These are phyloP conservation scores for Prionace glauca DNA, from an alignment of 2,797 vertebrate species.

Conservation along the genomic window DNA sequence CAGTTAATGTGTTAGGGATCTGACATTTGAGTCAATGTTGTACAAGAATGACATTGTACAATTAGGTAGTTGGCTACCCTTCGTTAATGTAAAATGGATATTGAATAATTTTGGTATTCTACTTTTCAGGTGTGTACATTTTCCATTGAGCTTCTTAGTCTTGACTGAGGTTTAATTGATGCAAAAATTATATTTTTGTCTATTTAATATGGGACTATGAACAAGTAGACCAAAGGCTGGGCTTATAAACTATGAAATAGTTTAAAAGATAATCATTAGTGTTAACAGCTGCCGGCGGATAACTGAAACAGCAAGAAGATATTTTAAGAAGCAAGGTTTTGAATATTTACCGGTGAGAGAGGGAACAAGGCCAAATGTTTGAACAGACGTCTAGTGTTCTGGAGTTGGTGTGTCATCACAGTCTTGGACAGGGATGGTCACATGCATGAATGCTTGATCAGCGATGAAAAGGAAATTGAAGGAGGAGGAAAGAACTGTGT, in stretches of 20 bases:
- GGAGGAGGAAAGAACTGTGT: neutral
- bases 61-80: neutral
- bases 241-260: neutral
- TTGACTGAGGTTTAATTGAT: neutral
- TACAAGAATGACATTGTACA: neutral
- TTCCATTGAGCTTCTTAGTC: neutral
- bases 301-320: neutral
- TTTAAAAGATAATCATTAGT: neutral
- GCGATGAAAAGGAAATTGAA: neutral
- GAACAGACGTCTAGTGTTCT: conserved; percentile 3
- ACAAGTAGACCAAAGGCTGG: neutral
- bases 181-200: neutral
- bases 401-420: neutral
- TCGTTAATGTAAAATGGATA: neutral
- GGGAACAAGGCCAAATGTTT: neutral
- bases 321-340: neutral
- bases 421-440: neutral
- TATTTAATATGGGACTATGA: neutral
- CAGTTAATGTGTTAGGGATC: neutral
- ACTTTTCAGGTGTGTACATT: too few relatives aligned
- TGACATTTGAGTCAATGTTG: neutral
- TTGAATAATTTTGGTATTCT: neutral
- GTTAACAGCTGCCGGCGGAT: neutral
- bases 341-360: neutral
- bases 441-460: neutral